phyloP scores from a whole-genome alignment of 2,113 vertebrate genomes.

The Megatriorchis doriae region DNA sequence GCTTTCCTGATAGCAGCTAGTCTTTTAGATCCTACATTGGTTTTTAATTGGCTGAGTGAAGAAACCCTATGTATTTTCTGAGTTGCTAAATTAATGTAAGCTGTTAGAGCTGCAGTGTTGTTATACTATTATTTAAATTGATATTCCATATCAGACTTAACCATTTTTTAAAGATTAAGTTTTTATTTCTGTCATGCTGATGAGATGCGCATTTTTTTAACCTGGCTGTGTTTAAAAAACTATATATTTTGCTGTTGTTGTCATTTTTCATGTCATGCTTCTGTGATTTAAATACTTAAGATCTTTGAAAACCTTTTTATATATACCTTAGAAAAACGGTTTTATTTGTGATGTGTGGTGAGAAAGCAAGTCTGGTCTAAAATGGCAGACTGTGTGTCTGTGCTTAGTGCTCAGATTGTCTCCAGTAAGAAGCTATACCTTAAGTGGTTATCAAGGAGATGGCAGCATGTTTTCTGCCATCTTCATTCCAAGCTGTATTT shows the following conservation, averaged over 20 bases:
- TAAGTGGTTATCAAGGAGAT: neutral
- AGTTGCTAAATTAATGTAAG: slow-evolving; percentile 28
- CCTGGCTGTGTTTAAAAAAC: neutral
- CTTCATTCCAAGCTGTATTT: neutral
- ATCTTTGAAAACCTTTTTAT: neutral
- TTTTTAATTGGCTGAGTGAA: slow-evolving; percentile 58
- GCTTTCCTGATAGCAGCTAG: slow-evolving; percentile 15
- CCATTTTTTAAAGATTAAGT: neutral
- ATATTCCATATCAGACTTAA: neutral
- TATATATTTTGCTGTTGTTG: neutral
- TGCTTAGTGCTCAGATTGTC: neutral
- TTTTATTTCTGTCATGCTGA: neutral
- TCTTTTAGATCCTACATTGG: slow-evolving; percentile 41
- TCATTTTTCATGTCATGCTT: neutral
- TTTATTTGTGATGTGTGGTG: neutral
- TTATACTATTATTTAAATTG: neutral
- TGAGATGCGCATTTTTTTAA: neutral
- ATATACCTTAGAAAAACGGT: neutral
- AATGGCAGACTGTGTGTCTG: neutral
- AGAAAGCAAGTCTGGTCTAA: neutral
- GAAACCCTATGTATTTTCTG: slow-evolving; percentile 58
- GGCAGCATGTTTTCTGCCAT: neutral
- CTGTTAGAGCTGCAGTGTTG: slow-evolving; percentile 3
- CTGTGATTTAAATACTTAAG: neutral
- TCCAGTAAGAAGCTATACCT: neutral